Evolutionary conservation across 2,113 vertebrate genomes (phyloP), one percentile per base, ranked within the genome.

Genomic region (Xenotilapia flavipinnis): DNA sequence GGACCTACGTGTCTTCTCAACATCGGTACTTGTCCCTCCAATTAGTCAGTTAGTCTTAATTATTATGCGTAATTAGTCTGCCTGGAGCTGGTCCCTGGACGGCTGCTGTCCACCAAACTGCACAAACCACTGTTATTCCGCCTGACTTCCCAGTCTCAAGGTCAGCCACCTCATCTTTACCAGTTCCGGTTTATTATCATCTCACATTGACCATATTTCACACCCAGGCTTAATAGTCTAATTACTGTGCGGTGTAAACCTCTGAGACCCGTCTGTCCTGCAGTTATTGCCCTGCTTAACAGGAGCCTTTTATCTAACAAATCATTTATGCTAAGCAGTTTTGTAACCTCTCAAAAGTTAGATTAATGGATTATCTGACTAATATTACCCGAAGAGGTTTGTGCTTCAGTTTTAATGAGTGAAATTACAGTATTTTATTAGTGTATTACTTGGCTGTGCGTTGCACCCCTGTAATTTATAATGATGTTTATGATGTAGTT

Each of bases 11-110:
- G 53, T 54, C 0, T 36, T 36, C 28, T 36, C 17, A 62, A 62
- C 6, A 36, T 36, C 0, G 0, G 58, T 62, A 62, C 0, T 9
- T 33, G 1, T 33, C 2, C 15, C 9, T 36, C 28, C 28, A 62
- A 19, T 33, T 62, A 62, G 14, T 62, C 6, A 62, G 5, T 60
- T 0, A 60, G 58, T 36, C 31, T 62, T 5, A 62, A 36, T 36
- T 33, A 62, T 62, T 62, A 0, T 36, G 58, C 0, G 0, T 36
- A 62, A 62, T n/a, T 62, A 62, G 58, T 62, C 58, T 62, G 0
- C 31, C 17, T 11, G 56, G 58, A 4, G 0, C 6, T 36, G 58
- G 31, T 62, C 0, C 31, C 28, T 11, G 0, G 0, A 7, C 3
- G 6, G 9, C 58, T 62, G 58, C 9, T 62, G 6, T 62, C 31